phyloP scores from a whole-genome alignment of 2,797 vertebrate species.

The Pseudomugil gertrudae region DNA sequence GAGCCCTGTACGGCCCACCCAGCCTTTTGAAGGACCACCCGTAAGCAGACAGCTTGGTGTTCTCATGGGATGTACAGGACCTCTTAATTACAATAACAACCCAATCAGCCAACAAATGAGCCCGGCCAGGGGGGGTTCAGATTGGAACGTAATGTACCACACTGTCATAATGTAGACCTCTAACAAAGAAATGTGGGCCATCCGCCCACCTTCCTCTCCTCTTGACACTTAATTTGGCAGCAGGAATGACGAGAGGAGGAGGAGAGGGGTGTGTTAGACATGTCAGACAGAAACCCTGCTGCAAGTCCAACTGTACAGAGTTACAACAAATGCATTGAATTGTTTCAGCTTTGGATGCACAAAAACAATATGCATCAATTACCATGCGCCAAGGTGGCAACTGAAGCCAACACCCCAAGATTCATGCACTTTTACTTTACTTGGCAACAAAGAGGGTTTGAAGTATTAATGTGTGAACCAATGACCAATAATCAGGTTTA shows the following conservation, averaged over 20 bases:
- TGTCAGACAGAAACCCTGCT: conserved; percentile 46
- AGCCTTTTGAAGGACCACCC: conserved; percentile 69
- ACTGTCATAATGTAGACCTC: conserved; percentile 49
- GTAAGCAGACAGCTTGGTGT: conserved; percentile 61
- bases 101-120: conserved; percentile 74
- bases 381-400: background rate
- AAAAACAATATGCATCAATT: background rate
- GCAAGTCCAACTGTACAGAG: background rate
- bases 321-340: background rate
- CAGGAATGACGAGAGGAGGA: conserved; percentile 63
- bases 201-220: conserved; percentile 60
- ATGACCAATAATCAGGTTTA: conserved; percentile 3
- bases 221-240: conserved; percentile 79
- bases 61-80: conserved; percentile 63
- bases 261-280: conserved; percentile 22
- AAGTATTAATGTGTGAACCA: background rate
- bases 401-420: background rate
- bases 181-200: conserved; percentile 69
- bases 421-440: conserved; percentile 1
- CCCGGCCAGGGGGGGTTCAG: background rate
- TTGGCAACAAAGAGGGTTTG: background rate
- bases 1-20: conserved; percentile 45
- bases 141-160: conserved; percentile 67
- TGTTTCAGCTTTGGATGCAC: background rate
- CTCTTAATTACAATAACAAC: conserved; percentile 77